Conservation (phyloP, 2,113 vertebrate species). For the Microcebus lehilahytsara region DNA sequence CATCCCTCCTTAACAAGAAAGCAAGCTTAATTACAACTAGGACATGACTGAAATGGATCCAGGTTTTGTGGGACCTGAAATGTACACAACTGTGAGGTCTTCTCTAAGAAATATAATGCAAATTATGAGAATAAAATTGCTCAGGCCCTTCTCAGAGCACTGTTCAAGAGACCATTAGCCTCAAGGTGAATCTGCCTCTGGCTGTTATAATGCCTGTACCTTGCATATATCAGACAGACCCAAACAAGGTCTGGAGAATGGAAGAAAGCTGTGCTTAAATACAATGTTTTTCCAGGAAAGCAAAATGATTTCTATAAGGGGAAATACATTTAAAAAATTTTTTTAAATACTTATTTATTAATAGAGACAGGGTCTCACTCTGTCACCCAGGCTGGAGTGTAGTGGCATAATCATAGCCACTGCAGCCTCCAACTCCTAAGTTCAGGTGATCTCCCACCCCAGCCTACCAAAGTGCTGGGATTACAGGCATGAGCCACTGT, state of each 20-base stretch:
- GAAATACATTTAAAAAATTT: neutral
- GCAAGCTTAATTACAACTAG: neutral
- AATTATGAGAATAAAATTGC: neutral
- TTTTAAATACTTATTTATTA: neutral
- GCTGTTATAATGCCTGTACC: neutral
- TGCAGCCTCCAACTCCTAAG: too few species aligned
- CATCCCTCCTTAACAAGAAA: neutral
- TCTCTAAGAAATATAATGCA: conserved; percentile 3
- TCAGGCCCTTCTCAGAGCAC: neutral
- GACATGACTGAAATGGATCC: neutral
- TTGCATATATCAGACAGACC: neutral
- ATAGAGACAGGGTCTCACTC: too few species aligned
- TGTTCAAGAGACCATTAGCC: neutral
- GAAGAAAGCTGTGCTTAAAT: neutral
- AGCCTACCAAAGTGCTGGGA: too few species aligned
- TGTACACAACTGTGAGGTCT: neutral
- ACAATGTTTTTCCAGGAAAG: neutral
- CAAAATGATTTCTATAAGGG: neutral
- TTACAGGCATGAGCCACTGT: too few species aligned
- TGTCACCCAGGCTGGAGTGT: too few species aligned
- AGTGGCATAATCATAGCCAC: too few species aligned
- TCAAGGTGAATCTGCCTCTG: neutral
- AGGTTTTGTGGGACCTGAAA: neutral
- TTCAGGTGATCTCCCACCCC: too few species aligned
- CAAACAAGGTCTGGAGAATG: neutral